Percentiles rank a stretch among this genome's conserved stretches.
These are phyloP conservation scores for Cataglyphis hispanica DNA, from an alignment of 1,140 invertebrate genomes.

Conservation along the genomic window DNA sequence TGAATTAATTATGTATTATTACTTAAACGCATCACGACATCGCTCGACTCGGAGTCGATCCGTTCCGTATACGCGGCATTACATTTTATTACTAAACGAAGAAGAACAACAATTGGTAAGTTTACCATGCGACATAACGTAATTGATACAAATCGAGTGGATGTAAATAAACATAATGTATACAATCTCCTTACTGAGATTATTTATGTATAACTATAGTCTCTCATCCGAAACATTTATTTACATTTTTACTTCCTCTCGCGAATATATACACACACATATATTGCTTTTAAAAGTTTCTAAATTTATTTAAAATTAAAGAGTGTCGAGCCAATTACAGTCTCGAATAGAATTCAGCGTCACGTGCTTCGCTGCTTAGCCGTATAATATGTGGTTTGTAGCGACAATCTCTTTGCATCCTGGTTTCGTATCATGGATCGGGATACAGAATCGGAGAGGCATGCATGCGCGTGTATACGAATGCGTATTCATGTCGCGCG, in stretches of 20 bases:
- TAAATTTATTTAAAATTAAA: slow-evolving; percentile 31
- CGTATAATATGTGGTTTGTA: slow-evolving; percentile 52
- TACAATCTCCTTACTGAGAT: too few species aligned
- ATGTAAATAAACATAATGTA: not conserved
- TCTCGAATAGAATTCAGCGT: slow-evolving; percentile 45
- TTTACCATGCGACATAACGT: not conserved
- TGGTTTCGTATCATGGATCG: slow-evolving; percentile 32
- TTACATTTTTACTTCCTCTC: not conserved
- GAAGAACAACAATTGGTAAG: not conserved
- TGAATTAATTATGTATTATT: not conserved
- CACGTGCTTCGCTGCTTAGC: slow-evolving; percentile 1
- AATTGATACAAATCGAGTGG: not conserved
- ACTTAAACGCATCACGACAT: not conserved
- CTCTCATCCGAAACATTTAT: not conserved
- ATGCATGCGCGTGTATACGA: not conserved
- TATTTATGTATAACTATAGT: too few species aligned
- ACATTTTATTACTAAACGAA: not conserved
- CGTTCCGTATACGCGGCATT: not conserved
- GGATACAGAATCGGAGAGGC: not conserved
- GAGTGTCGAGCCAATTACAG: slow-evolving; percentile 19
- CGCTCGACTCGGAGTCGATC: not conserved
- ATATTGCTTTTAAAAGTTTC: not conserved
- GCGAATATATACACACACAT: too few species aligned
- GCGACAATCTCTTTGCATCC: slow-evolving; percentile 59
- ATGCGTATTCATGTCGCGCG: not conserved